These are phyloP conservation scores for Acanthochromis polyacanthus DNA, from an alignment of 2,113 vertebrate genomes.

Conservation along the genomic window DNA sequence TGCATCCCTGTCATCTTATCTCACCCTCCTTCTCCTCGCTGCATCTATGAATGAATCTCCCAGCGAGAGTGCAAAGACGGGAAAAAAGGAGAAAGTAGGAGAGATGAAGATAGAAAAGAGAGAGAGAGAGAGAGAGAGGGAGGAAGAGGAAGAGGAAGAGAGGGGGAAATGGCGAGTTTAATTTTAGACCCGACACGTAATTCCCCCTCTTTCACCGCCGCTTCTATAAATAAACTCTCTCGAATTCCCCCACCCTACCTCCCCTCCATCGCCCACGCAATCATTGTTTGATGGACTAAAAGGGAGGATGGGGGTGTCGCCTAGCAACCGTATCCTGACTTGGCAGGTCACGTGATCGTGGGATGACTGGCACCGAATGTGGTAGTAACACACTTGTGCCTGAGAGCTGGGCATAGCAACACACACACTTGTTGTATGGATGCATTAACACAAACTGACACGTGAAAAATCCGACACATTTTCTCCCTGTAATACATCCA, in stretches of 20 bases:
- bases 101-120: background rate
- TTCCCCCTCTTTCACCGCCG: slow-evolving; percentile 49
- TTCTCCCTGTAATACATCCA: too few relatives aligned
- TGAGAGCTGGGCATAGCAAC: background rate
- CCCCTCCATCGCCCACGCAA: slow-evolving; percentile 20
- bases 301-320: slow-evolving; percentile 49
- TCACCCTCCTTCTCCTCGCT: slow-evolving; percentile 22
- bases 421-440: background rate
- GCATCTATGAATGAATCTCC: slow-evolving; percentile 70
- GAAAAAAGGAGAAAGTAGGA: background rate
- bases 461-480: background rate
- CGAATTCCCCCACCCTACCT: background rate
- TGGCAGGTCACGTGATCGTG: slow-evolving; percentile 54
- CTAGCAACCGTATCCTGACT: slow-evolving; percentile 71
- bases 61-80: background rate
- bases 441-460: background rate
- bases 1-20: slow-evolving; percentile 32
- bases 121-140: slow-evolving; percentile 12
- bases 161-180: slow-evolving; percentile 50
- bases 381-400: slow-evolving; percentile 52
- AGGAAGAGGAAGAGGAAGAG: background rate
- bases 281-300: slow-evolving; percentile 46
- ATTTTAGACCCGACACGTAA: slow-evolving; percentile 72
- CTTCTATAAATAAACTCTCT: slow-evolving; percentile 72
- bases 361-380: slow-evolving; percentile 40